A percentile compares a stretch with the other conserved stretches of the same genome.
phyloP scores from a whole-genome alignment of 2,797 vertebrate species.

The Lates japonicus region DNA sequence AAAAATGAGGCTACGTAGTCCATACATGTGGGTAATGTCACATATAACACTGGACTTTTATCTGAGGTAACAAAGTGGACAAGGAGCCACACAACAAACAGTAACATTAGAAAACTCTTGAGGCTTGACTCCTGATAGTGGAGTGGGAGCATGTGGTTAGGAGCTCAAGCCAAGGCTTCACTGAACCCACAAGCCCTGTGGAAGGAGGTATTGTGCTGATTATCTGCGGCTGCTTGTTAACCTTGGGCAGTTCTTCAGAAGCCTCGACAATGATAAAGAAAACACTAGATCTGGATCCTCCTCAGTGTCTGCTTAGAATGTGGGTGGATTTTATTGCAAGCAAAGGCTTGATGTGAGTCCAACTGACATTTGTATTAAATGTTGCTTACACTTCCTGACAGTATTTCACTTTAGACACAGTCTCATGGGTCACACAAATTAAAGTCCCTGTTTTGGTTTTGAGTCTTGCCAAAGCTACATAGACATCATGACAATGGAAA shows the following conservation, averaged over 20 bases:
- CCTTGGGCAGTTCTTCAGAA: conserved; percentile 53
- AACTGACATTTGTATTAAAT: background rate
- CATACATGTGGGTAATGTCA: background rate
- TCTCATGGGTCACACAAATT: background rate
- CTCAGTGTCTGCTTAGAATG: conserved; percentile 9
- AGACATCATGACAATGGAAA: background rate
- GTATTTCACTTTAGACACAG: background rate
- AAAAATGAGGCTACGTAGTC: background rate
- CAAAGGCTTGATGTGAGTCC: background rate
- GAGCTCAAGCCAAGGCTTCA: conserved; percentile 20
- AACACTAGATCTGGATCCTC: conserved; percentile 15
- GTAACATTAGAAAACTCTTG: conserved; percentile 5
- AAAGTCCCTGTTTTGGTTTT: background rate
- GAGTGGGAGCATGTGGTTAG: background rate
- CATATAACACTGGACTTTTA: background rate
- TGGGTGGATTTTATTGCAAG: conserved; percentile 23
- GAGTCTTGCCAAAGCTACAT: background rate
- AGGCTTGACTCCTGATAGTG: conserved; percentile 19
- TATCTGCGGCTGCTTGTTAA: conserved; percentile 22
- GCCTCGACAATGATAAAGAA: conserved; percentile 14
- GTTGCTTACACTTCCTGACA: background rate
- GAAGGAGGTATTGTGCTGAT: conserved; percentile 15
- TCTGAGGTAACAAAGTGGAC: conserved; percentile 14
- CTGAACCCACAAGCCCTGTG: conserved; percentile 9
- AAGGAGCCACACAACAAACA: conserved; percentile 14